Conservation (phyloP, 1,140 invertebrate species). For the Galleria mellonella region DNA sequence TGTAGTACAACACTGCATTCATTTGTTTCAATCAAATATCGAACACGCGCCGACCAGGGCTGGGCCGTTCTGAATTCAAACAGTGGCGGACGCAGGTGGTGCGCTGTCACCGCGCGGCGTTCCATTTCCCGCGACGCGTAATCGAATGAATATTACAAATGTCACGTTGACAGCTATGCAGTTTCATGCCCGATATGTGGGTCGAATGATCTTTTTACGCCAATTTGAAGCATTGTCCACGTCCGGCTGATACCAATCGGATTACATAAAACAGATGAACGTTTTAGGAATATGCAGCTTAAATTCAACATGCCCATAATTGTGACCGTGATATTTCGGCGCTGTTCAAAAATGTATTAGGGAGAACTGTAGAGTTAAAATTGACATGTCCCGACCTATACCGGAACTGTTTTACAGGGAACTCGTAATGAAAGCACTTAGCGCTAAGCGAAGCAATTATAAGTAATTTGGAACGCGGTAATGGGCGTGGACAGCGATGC, state of each 20-base stretch:
- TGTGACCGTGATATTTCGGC: conserved; percentile 9
- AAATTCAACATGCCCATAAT: background rate
- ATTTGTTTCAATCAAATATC: conserved; percentile 36
- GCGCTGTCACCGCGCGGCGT: conserved; percentile 46
- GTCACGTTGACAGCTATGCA: conserved; percentile 47
- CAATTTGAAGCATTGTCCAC: conserved; percentile 39
- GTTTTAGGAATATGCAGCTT: background rate
- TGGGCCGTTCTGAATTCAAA: conserved; percentile 13
- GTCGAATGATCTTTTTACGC: conserved; percentile 50
- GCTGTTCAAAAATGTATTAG: conserved; percentile 21
- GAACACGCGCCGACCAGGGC: conserved; percentile 20
- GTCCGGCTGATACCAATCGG: conserved; percentile 1
- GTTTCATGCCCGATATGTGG: conserved; percentile 33
- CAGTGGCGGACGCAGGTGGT: conserved; percentile 40
- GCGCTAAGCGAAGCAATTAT: conserved; percentile 72
- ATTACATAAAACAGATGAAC: background rate
- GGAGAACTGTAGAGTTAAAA: conserved; percentile 26
- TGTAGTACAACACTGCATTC: conserved; percentile 35
- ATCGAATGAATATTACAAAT: conserved; percentile 70
- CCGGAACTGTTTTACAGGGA: conserved; percentile 42
- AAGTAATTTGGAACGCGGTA: conserved; percentile 67
- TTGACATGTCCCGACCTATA: conserved; percentile 30
- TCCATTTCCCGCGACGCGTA: conserved; percentile 48
- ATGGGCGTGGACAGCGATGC: conserved; percentile 61
- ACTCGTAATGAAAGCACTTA: conserved; percentile 70